Evolutionary conservation across 2,113 vertebrate species (phyloP).

Genomic region (Pollimyrus isidori): DNA sequence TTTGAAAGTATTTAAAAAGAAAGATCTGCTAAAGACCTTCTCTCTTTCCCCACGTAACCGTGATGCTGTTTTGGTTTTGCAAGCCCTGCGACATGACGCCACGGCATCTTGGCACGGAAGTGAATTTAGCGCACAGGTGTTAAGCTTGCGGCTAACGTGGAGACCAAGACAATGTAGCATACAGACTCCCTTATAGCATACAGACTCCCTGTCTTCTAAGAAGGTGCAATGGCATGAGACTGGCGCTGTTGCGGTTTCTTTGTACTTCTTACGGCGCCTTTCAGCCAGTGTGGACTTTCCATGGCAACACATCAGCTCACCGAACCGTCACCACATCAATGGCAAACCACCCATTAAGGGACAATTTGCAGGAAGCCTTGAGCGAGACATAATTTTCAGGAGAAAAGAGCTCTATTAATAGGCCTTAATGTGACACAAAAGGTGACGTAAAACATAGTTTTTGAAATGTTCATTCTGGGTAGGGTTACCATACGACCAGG

Average conservation of each 20-base stretch:
- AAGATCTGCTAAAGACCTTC: background rate
- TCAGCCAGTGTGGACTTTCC: background rate
- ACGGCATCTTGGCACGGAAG: background rate
- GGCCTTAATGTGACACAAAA: background rate
- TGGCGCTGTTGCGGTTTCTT: background rate
- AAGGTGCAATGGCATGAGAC: background rate
- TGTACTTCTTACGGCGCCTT: background rate
- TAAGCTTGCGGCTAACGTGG: background rate
- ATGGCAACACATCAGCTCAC: background rate
- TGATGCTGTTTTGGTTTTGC: background rate
- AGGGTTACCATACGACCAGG: background rate
- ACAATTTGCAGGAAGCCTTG: background rate
- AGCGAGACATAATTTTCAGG: background rate
- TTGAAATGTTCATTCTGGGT: background rate
- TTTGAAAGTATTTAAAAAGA: background rate
- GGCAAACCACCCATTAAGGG: background rate
- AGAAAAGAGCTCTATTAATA: background rate
- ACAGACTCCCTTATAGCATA: background rate
- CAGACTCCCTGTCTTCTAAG: background rate
- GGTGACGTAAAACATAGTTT: background rate
- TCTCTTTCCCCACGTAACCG: background rate
- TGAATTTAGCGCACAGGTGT: background rate
- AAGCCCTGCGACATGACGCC: background rate
- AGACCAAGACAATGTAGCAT: background rate
- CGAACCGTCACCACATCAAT: background rate